Percentiles rank a stretch among this genome's conserved stretches.
Evolutionary conservation across 2,113 vertebrate species (phyloP).

Genomic region (Dasyornis broadbenti): DNA sequence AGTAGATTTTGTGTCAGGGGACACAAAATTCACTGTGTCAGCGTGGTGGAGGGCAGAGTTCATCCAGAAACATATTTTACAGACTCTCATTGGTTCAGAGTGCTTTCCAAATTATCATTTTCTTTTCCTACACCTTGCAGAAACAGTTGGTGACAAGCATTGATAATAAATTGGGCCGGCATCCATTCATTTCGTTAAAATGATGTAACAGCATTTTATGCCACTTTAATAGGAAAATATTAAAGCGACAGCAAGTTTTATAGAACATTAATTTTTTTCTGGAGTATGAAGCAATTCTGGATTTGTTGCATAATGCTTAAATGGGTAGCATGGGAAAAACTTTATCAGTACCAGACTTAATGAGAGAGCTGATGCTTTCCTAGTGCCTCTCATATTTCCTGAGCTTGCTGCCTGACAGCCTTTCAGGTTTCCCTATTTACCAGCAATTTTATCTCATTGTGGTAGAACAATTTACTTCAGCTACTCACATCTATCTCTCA

Average conservation of each 20-base stretch:
- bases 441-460: neutral
- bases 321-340: neutral
- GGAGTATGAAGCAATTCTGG: neutral
- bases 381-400: neutral
- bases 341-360: neutral
- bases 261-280: conserved; percentile 30
- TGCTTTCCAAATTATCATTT: neutral
- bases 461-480: neutral
- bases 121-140: neutral
- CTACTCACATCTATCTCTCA: neutral
- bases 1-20: neutral
- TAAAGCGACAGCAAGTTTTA: conserved; percentile 1
- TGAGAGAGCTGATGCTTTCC: neutral
- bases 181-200: neutral
- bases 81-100: neutral
- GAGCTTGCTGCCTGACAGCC: neutral
- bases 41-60: neutral
- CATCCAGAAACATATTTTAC: neutral
- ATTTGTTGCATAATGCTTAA: neutral
- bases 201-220: neutral
- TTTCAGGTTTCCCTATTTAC: neutral
- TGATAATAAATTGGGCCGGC: neutral
- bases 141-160: neutral
- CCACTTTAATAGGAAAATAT: conserved; percentile 12
- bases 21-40: too few species aligned